Evolutionary conservation across 2,797 vertebrate species (phyloP), one percentile per base, ranked within the genome.

Genomic region (Ispidina picta): DNA sequence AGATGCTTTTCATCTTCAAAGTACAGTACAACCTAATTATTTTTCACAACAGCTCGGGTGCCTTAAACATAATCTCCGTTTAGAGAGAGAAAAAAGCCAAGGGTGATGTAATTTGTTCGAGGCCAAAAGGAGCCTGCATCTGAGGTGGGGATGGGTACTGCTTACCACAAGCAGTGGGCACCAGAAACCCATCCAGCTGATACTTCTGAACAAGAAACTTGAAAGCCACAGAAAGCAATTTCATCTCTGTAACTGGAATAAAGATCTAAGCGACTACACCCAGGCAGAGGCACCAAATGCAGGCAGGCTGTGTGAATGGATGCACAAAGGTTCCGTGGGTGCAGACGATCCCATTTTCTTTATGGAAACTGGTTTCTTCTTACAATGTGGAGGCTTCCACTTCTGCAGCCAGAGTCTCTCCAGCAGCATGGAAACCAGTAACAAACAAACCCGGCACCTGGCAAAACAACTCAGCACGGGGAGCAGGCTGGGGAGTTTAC

Each of bases 1-100:
- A 2, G 1, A 28, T 3, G 62, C 79, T 93, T 93, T 84, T 91
- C 78, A 87, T 92, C 91, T 89, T 92, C 92, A 89, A 90, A 93
- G 88, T 41, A 20, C 46, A 9, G n/a, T 8, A 37, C 72, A 55
- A 26, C 43, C 52, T 51, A 59, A 88, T 88, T 76, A 70, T 43
- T 72, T 71, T 74, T 43, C 56, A 46, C 78, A 54, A 43, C 85
- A 77, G 70, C 60, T 86, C 64, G 18, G 70, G 26, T 60, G 73
- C 77, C 77, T 83, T 43, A 9, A 62, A 69, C 74, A 65, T 4
- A 8, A 12, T 10, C 71, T 54, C 65, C 11, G 0, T 31, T 80
- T 68, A 19, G 0, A 72, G 44, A 2, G 6, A 41, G 22, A 60
- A 21, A 49, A 75, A 77, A 87, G 71, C 68, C 52, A 29, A 73